These are phyloP conservation scores for Loripinus fragilis DNA, from an alignment of 2,888 invertebrate species.

Conservation along the genomic window DNA sequence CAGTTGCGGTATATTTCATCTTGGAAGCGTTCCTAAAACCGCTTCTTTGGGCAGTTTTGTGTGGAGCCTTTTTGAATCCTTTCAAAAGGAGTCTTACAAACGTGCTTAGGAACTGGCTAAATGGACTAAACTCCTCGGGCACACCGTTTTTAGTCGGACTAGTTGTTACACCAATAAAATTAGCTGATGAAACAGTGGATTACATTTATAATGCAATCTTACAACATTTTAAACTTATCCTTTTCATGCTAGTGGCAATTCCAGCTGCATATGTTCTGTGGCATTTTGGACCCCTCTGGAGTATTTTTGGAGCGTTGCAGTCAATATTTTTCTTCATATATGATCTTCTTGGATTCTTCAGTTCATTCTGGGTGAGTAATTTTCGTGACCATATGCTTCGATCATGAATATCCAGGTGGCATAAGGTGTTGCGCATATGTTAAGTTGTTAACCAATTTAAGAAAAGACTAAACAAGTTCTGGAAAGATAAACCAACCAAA, in stretches of 20 bases:
- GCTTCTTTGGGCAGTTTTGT: constrained; percentile 96
- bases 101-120: constrained; percentile 90
- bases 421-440: too few species aligned
- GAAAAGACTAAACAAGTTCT: too few species aligned
- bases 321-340: constrained; percentile 73
- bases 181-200: constrained; percentile 90
- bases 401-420: too few species aligned
- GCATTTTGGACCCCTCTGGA: constrained; percentile 87
- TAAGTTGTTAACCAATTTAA: too few species aligned
- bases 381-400: too few species aligned
- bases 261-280: constrained; percentile 87
- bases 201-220: constrained; percentile 89
- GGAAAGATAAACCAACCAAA: too few species aligned
- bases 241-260: constrained; percentile 83
- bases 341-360: constrained; percentile 80
- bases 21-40: constrained; percentile 96
- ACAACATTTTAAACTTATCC: constrained; percentile 87
- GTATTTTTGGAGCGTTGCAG: constrained; percentile 66
- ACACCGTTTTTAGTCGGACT: constrained; percentile 85
- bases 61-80: constrained; percentile 98
- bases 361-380: constrained; percentile 80
- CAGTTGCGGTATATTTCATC: constrained; percentile 83
- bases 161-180: constrained; percentile 87
- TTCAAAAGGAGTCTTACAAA: constrained; percentile 93
- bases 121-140: constrained; percentile 76